phyloP scores from a whole-genome alignment of 1,140 invertebrate species.

The Colletes gigas region DNA sequence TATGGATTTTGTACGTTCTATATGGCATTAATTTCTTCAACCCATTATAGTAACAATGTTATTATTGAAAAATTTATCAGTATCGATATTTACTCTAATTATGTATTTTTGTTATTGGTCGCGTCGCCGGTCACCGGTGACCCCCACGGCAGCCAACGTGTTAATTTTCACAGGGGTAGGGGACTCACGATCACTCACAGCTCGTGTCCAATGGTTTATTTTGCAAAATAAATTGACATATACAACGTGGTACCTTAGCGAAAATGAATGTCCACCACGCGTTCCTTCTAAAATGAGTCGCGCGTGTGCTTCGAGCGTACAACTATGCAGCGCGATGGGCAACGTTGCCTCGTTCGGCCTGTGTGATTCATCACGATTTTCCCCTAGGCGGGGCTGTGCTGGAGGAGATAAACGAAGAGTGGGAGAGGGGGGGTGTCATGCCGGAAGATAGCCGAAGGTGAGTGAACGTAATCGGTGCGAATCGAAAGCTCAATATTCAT shows the following conservation, averaged over 20 bases:
- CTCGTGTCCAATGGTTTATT: slow-evolving; percentile 73
- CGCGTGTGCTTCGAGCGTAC: slow-evolving; percentile 22
- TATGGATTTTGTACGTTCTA: too few species aligned
- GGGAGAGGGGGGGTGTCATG: neutral
- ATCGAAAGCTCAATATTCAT: slow-evolving; percentile 31
- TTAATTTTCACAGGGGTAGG: too few species aligned
- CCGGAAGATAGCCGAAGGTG: slow-evolving; percentile 20
- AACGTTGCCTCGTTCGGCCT: slow-evolving; percentile 64
- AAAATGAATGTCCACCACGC: slow-evolving; percentile 69
- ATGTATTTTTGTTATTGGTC: too few species aligned
- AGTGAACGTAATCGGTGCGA: slow-evolving; percentile 23
- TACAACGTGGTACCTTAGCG: slow-evolving; percentile 73
- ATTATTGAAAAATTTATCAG: too few species aligned
- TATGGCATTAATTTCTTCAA: too few species aligned
- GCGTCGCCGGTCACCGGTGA: too few species aligned
- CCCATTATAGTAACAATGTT: too few species aligned
- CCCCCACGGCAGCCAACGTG: too few species aligned
- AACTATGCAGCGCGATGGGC: slow-evolving; percentile 57
- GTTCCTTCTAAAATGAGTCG: slow-evolving; percentile 45
- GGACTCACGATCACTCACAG: neutral
- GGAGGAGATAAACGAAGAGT: slow-evolving; percentile 27
- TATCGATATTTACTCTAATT: too few species aligned
- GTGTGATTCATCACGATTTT: slow-evolving; percentile 53
- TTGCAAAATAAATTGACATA: slow-evolving; percentile 80
- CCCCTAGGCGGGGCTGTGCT: neutral